Percentiles rank a stretch among this genome's conserved stretches.
Evolutionary conservation across 2,113 vertebrate genomes (phyloP).

Genomic region (Cyrtonyx montezumae): DNA sequence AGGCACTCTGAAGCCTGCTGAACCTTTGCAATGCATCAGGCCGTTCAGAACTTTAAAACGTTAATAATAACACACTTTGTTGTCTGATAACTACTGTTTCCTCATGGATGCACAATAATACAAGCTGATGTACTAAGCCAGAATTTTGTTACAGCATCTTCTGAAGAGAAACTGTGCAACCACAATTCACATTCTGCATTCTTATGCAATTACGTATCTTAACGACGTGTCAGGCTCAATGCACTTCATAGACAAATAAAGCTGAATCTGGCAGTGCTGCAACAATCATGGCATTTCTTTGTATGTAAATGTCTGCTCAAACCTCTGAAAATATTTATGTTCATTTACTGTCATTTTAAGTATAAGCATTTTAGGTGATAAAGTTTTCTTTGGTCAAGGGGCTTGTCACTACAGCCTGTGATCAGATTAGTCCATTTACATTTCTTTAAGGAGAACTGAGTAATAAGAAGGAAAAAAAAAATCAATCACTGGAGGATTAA

Average conservation of each 20-base stretch:
- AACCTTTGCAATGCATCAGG: not conserved
- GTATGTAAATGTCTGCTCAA: not conserved
- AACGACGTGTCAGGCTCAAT: not conserved
- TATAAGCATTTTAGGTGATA: not conserved
- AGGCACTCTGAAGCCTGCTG: fast-evolving
- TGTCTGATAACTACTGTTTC: not conserved
- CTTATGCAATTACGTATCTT: not conserved
- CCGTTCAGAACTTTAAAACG: not conserved
- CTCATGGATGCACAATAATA: not conserved
- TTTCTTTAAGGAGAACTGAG: not conserved
- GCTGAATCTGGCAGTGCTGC: not conserved
- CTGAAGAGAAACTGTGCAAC: not conserved
- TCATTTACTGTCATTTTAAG: not conserved
- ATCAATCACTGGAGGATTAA: not conserved
- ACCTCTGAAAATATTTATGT: not conserved
- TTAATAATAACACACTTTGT: no score
- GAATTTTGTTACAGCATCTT: not conserved
- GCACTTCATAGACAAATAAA: not conserved
- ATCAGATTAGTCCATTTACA: not conserved
- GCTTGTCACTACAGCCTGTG: not conserved
- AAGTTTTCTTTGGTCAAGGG: not conserved
- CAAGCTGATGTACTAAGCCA: not conserved
- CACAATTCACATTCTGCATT: not conserved
- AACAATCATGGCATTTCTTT: not conserved
- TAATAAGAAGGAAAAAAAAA: not conserved